Conservation (phyloP, 23 tunicate species). For the Ascidia mentula region DNA sequence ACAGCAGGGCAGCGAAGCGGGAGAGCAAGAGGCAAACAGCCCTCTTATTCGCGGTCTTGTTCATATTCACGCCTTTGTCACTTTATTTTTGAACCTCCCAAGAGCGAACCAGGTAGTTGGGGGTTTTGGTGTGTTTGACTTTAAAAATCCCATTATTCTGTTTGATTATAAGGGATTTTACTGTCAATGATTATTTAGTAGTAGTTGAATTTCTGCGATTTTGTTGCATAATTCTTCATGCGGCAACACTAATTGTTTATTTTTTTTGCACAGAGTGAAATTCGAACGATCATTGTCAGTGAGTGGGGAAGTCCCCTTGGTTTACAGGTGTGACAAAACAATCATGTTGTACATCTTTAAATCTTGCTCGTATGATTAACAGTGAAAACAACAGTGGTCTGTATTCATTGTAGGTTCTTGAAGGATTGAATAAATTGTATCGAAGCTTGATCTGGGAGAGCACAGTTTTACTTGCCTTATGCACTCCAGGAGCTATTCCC, state of each 20-base stretch:
- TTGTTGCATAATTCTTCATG: not conserved
- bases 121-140: not conserved
- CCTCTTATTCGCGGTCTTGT: conserved; percentile 66
- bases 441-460: conserved; percentile 96
- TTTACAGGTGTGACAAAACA: conserved; percentile 52
- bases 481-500: conserved; percentile 67
- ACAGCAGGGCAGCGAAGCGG: conserved; percentile 32
- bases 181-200: too few relatives aligned
- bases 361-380: too few relatives aligned
- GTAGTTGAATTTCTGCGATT: too few relatives aligned
- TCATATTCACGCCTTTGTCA: conserved; percentile 84
- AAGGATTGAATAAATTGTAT: conserved; percentile 61
- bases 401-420: conserved; percentile 54
- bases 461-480: conserved; percentile 64
- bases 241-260: not conserved
- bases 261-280: conserved; percentile 63
- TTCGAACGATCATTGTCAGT: conserved; percentile 58
- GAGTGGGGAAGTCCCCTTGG: conserved; percentile 82
- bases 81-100: conserved; percentile 64
- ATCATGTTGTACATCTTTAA: too few relatives aligned
- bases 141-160: not conserved
- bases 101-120: conserved; percentile 63
- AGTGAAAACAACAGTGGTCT: too few relatives aligned
- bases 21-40: conserved; percentile 29
- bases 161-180: not conserved